Conservation (phyloP, 2,113 vertebrate genomes). For the Vombatus ursinus region DNA sequence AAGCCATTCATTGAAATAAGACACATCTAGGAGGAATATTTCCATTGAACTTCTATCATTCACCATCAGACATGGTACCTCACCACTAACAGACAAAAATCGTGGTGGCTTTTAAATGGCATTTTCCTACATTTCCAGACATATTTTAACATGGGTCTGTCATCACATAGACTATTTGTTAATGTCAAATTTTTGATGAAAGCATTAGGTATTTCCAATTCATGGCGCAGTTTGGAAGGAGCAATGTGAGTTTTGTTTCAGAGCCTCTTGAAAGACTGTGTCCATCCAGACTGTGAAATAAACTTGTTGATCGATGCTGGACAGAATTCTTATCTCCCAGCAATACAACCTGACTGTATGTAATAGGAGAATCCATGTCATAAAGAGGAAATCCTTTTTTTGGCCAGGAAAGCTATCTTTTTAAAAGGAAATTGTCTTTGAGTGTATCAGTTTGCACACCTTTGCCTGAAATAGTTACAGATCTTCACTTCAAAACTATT, state of each 20-base stretch:
- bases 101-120: fast-evolving
- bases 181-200: neutral
- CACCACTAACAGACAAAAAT: fast-evolving
- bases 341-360: neutral
- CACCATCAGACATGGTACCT: neutral
- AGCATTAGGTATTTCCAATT: neutral
- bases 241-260: fast-evolving
- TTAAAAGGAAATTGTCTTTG: neutral
- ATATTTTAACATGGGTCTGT: neutral
- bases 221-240: neutral
- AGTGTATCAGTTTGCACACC: constrained; percentile 9
- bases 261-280: neutral
- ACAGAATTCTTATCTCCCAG: neutral
- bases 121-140: neutral
- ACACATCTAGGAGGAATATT: neutral
- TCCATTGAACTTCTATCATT: fast-evolving
- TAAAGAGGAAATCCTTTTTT: fast-evolving
- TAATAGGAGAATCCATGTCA: neutral
- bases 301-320: neutral
- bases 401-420: neutral
- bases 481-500: constrained; percentile 56
- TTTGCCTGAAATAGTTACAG: constrained; percentile 56
- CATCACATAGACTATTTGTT: neutral
- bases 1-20: neutral
- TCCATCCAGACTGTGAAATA: constrained; percentile 52